Percentiles rank a stretch among this genome's conserved stretches.
Evolutionary conservation across 1,140 invertebrate species (phyloP).

Genomic region (Drosophila pallidifrons): DNA sequence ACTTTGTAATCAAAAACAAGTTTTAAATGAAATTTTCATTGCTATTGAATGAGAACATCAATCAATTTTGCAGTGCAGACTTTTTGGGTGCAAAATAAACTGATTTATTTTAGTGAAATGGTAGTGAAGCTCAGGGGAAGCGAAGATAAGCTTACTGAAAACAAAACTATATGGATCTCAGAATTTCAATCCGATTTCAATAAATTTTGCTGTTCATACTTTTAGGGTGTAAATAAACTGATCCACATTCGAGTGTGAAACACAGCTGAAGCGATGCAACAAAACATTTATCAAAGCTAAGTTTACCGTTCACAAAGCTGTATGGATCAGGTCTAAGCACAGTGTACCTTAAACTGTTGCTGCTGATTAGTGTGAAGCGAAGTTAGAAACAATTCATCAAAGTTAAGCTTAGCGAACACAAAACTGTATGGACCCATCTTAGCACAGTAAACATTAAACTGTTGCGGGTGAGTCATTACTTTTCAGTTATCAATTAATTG

Average conservation of each 20-base stretch:
- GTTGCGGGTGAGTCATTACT: background rate
- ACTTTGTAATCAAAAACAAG: background rate
- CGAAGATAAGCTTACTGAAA: background rate
- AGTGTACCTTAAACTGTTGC: background rate
- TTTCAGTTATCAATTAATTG: background rate
- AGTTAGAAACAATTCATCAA: background rate
- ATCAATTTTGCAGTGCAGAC: background rate
- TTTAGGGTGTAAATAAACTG: too few relatives aligned
- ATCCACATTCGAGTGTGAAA: background rate
- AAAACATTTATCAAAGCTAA: conserved; percentile 1
- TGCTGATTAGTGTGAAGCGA: background rate
- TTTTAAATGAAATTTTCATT: background rate
- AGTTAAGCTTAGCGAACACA: background rate
- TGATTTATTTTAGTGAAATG: background rate
- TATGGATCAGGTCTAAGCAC: background rate
- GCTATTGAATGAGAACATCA: background rate
- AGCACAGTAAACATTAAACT: background rate
- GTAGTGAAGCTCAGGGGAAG: too few relatives aligned
- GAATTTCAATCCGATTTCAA: too few relatives aligned
- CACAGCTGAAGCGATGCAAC: background rate
- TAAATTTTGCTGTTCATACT: background rate
- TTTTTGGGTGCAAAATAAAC: background rate
- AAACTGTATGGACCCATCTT: too few relatives aligned
- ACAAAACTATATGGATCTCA: too few relatives aligned
- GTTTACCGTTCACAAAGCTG: too few relatives aligned